A percentile compares a stretch with the other conserved stretches of the same genome.
Evolutionary conservation across 2,113 vertebrate species (phyloP).

Genomic region (Nyctereutes procyonoides): DNA sequence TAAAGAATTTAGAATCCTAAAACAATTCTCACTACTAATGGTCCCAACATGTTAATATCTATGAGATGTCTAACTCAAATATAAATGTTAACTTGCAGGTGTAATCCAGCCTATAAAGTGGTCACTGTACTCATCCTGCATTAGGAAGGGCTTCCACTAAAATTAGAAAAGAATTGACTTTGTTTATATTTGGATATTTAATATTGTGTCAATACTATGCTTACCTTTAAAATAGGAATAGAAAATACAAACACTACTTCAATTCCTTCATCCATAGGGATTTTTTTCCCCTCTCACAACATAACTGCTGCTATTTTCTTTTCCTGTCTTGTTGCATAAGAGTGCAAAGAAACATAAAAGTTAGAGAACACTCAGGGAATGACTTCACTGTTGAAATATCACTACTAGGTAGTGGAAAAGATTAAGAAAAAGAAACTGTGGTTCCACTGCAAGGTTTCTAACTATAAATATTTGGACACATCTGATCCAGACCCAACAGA

Average conservation of each 20-base stretch:
- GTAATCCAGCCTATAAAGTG: neutral
- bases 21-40: neutral
- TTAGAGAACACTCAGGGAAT: neutral
- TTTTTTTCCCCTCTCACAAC: neutral
- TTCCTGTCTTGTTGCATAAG: neutral
- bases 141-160: neutral
- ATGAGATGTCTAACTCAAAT: neutral
- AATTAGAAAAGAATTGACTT: neutral
- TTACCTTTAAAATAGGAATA: conserved; percentile 23
- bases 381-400: neutral
- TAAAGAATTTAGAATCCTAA: neutral
- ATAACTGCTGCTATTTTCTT: neutral
- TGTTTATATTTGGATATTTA: neutral
- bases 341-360: neutral
- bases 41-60: neutral
- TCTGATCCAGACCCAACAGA: neutral
- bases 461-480: conserved; percentile 7
- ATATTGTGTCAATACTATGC: neutral
- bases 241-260: neutral
- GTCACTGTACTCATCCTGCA: neutral
- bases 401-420: neutral
- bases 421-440: conserved; percentile 22
- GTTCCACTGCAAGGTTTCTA: neutral
- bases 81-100: neutral
- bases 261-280: neutral